Conservation (phyloP, 2,797 vertebrate species). For the Cynopterus sphinx region DNA sequence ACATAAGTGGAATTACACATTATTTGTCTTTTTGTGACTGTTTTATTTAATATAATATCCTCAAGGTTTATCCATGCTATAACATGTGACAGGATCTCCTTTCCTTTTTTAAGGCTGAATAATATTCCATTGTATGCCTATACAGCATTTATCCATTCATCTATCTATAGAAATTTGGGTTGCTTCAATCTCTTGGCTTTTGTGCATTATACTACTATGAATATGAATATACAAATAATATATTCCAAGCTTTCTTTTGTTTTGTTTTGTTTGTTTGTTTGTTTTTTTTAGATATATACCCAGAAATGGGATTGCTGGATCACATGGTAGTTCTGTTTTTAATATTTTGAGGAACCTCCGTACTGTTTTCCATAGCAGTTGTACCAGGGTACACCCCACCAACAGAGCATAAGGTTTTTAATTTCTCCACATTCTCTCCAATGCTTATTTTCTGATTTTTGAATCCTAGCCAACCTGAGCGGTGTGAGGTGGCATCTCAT, state of each 20-base stretch:
- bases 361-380: not conserved
- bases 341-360: not conserved
- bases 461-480: not conserved
- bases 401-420: not conserved
- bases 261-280: too few species aligned
- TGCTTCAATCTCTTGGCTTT: not conserved
- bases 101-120: not conserved
- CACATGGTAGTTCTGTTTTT: not conserved
- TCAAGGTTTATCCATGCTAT: not conserved
- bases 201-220: not conserved
- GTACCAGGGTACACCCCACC: not conserved
- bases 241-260: not conserved
- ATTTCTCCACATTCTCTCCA: not conserved
- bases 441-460: not conserved
- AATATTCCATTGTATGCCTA: not conserved
- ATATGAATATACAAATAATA: not conserved
- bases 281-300: not conserved
- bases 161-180: not conserved
- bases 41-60: not conserved
- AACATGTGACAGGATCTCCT: not conserved
- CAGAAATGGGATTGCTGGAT: not conserved
- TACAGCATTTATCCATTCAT: not conserved
- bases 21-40: not conserved
- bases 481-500: not conserved
- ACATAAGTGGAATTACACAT: not conserved